phyloP scores from a whole-genome alignment of 2,113 vertebrate species.

The Chinchilla lanigera region DNA sequence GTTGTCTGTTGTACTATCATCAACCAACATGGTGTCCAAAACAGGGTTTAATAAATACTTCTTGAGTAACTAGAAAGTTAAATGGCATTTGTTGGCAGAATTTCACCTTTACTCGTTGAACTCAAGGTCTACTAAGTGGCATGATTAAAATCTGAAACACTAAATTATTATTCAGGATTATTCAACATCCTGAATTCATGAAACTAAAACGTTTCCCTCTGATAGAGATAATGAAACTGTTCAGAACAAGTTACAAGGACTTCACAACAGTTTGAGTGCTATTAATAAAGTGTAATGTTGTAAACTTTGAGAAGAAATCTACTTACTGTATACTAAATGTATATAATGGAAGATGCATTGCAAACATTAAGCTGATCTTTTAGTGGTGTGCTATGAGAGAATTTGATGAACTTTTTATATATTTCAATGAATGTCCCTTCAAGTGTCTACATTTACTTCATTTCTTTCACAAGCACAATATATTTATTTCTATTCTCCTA shows the following conservation, averaged over 20 bases:
- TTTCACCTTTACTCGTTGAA: not conserved
- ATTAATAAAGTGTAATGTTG: not conserved
- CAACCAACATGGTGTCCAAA: not conserved
- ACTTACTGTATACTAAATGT: not conserved
- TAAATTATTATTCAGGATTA: not conserved
- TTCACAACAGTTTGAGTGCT: not conserved
- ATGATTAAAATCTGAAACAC: not conserved
- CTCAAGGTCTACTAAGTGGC: not conserved
- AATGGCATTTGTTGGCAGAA: not conserved
- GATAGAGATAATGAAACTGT: not conserved
- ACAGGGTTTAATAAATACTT: not conserved
- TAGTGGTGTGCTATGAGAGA: not conserved
- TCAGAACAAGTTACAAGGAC: not conserved
- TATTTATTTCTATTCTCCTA: not conserved
- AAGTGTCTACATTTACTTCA: not conserved
- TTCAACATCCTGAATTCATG: not conserved
- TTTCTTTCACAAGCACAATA: not conserved
- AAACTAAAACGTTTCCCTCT: not conserved
- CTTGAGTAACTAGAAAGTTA: not conserved
- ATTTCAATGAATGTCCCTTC: not conserved
- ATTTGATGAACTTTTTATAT: not conserved
- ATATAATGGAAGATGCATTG: not conserved
- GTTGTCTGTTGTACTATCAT: not conserved
- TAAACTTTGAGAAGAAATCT: not conserved
- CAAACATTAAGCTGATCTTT: not conserved